Evolutionary conservation across 2,888 invertebrate species (phyloP).

Genomic region (Aquatica leii): DNA sequence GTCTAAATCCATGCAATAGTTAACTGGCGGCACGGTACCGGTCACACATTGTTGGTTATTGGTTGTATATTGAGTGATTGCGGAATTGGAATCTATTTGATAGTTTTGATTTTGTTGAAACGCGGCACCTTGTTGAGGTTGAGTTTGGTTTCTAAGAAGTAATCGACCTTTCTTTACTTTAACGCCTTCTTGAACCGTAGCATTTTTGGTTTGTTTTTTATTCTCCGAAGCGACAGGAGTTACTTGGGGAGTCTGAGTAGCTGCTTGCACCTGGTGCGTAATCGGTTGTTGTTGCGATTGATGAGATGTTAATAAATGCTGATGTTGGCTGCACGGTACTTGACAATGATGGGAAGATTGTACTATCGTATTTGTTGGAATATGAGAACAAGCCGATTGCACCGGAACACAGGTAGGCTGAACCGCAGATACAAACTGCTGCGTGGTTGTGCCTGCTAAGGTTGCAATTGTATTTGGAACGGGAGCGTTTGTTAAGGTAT

Average conservation of each 20-base stretch:
- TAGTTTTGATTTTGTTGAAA: conserved; percentile 62
- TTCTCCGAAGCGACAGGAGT: conserved; percentile 51
- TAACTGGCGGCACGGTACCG: conserved; percentile 61
- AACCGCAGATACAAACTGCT: conserved; percentile 48
- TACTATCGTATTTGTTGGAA: conserved; percentile 38
- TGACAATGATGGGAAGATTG: conserved; percentile 51
- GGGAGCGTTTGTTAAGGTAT: conserved; percentile 51
- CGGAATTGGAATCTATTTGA: conserved; percentile 63
- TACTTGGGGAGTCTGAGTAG: conserved; percentile 68
- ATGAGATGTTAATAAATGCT: conserved; percentile 45
- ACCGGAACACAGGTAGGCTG: conserved; percentile 46
- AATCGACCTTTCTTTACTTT: conserved; percentile 59
- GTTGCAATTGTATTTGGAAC: conserved; percentile 51
- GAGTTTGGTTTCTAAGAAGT: conserved; percentile 60
- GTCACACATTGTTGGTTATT: conserved; percentile 39
- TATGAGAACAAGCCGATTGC: conserved; percentile 50
- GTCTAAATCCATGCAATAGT: conserved; percentile 90
- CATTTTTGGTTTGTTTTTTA: conserved; percentile 51
- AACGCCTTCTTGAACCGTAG: conserved; percentile 49
- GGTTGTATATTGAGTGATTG: conserved; percentile 44
- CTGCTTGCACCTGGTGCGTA: conserved; percentile 68
- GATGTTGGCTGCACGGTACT: conserved; percentile 53
- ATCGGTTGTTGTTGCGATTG: conserved; percentile 44
- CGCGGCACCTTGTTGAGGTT: conserved; percentile 55
- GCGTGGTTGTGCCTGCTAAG: conserved; percentile 43